Percentiles rank a stretch among this genome's conserved stretches.
Conservation (phyloP, 2,797 vertebrate genomes). For the Numenius phaeopus region DNA sequence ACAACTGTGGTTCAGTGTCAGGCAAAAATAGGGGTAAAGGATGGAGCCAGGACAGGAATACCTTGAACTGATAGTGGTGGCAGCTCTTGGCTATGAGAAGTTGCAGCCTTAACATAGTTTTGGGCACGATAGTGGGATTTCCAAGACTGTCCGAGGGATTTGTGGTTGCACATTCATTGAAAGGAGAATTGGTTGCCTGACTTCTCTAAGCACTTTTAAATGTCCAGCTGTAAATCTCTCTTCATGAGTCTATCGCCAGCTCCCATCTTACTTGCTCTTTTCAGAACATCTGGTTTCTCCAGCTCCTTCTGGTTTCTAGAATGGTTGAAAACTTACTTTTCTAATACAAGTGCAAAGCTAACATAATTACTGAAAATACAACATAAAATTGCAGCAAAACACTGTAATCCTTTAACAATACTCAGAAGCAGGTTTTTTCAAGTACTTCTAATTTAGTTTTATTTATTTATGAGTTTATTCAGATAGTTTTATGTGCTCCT, state of each 20-base stretch:
- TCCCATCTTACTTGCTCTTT: not conserved
- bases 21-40: not conserved
- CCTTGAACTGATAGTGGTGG: not conserved
- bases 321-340: not conserved
- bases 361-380: not conserved
- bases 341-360: not conserved
- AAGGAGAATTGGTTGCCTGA: not conserved
- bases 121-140: not conserved
- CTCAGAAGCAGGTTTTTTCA: not conserved
- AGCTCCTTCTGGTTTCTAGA: not conserved
- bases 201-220: not conserved
- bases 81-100: not conserved
- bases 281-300: not conserved
- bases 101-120: not conserved
- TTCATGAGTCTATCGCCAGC: not conserved
- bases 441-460: not conserved
- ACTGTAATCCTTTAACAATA: not conserved
- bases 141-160: fast-evolving
- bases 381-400: not conserved
- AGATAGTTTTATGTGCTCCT: not conserved
- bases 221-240: not conserved
- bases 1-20: not conserved
- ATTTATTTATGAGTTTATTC: not conserved
- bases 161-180: not conserved
- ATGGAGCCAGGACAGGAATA: not conserved